phyloP scores from a whole-genome alignment of 2,113 vertebrate species.

The Silurus meridionalis region DNA sequence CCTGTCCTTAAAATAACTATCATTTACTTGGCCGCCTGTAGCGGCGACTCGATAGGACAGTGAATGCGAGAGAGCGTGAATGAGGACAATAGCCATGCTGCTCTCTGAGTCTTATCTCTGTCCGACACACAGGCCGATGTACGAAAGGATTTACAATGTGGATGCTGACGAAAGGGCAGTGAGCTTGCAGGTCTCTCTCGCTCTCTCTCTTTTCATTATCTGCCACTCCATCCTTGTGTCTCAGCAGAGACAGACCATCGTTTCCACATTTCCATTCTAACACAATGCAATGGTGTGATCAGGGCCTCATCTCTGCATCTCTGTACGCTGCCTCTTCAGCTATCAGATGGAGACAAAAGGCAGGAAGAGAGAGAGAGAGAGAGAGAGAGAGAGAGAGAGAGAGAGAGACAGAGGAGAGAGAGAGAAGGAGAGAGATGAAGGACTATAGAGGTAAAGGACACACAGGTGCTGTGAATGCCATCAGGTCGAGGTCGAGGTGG shows the following conservation, averaged over 20 bases:
- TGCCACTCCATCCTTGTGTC: constrained; percentile 19
- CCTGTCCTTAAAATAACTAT: constrained; percentile 47
- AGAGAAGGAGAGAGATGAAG: neutral
- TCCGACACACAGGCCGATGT: constrained; percentile 70
- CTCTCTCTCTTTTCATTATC: constrained; percentile 7
- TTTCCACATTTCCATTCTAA: constrained; percentile 56
- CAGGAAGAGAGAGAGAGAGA: constrained; percentile 7
- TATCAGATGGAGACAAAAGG: constrained; percentile 44
- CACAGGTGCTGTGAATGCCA: constrained; percentile 17
- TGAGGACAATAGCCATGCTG: constrained; percentile 68
- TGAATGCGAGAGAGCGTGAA: constrained; percentile 55
- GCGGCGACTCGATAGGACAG: constrained; percentile 56
- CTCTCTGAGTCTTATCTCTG: constrained; percentile 76
- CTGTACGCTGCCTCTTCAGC: constrained; percentile 10
- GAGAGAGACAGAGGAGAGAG: too few relatives aligned
- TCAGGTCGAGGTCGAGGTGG: constrained; percentile 31
- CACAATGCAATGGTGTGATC: constrained; percentile 60
- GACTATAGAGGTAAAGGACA: constrained; percentile 3
- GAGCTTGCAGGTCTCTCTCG: constrained; percentile 57
- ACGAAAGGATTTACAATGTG: constrained; percentile 78
- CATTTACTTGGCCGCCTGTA: constrained; percentile 55
- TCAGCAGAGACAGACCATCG: constrained; percentile 47
- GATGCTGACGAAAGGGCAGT: constrained; percentile 58
- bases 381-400: neutral
- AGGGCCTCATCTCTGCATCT: constrained; percentile 53